phyloP scores from a whole-genome alignment of 2,113 vertebrate genomes.

The Leucosticte australis region DNA sequence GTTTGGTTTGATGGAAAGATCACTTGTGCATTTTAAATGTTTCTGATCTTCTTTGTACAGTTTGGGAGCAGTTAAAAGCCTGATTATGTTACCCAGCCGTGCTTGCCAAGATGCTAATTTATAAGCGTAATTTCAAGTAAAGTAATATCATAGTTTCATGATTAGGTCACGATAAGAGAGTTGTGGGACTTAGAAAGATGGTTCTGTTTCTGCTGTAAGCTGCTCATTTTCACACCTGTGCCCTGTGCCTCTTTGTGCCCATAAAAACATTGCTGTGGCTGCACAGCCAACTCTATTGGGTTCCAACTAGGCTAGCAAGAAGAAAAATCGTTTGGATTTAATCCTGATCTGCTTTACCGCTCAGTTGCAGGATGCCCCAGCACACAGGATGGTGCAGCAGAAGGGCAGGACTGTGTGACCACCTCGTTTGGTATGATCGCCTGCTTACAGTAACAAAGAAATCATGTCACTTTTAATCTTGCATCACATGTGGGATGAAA shows the following conservation, averaged over 20 bases:
- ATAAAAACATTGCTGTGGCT: not conserved
- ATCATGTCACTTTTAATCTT: not conserved
- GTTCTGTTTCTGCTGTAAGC: not conserved
- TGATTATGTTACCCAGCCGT: not conserved
- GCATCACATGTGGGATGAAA: not conserved
- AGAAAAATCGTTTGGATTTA: not conserved
- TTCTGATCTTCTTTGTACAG: not conserved
- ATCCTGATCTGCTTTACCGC: not conserved
- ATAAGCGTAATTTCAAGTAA: not conserved
- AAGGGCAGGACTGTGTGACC: not conserved
- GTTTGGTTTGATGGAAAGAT: not conserved
- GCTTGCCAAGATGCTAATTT: not conserved
- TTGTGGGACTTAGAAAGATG: not conserved
- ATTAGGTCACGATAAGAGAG: not conserved
- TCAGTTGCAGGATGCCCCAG: not conserved
- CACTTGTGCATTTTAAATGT: not conserved
- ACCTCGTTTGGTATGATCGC: not conserved
- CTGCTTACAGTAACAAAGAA: not conserved
- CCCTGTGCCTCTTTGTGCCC: not conserved
- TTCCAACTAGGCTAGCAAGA: not conserved
- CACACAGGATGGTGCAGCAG: not conserved
- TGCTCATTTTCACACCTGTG: not conserved
- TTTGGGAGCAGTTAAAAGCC: not conserved
- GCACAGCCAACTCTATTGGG: not conserved
- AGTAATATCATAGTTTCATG: not conserved